A percentile compares a stretch with the other conserved stretches of the same genome.
Evolutionary conservation across 2,113 vertebrate species (phyloP).

Genomic region (Pterocles gutturalis): DNA sequence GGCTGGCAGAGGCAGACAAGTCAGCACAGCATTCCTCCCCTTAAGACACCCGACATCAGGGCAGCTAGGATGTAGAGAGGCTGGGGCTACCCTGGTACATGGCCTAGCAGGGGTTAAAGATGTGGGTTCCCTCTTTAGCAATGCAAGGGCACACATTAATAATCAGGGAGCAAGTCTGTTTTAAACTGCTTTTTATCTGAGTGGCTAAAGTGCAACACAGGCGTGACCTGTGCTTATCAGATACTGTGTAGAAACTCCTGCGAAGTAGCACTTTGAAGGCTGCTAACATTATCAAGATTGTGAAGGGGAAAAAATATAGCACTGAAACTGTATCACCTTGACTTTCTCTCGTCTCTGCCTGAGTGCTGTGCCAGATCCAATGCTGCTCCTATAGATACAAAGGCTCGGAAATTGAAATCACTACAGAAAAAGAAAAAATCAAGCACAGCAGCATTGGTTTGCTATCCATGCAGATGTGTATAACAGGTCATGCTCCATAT

Average conservation of each 20-base stretch:
- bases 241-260: not conserved
- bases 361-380: not conserved
- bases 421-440: not conserved
- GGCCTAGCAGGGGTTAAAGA: not conserved
- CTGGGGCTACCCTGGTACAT: accelerated
- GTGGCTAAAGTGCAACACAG: not conserved
- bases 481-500: not conserved
- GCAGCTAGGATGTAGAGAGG: not conserved
- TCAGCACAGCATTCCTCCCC: not conserved
- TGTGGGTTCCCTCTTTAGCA: not conserved
- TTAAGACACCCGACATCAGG: not conserved
- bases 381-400: conserved; percentile 5
- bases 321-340: not conserved
- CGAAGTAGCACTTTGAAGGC: not conserved
- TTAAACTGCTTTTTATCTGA: not conserved
- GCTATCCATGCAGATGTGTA: not conserved
- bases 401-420: not conserved
- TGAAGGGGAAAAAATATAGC: not conserved
- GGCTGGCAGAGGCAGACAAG: not conserved
- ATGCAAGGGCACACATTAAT: not conserved
- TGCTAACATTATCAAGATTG: not conserved
- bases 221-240: not conserved
- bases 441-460: not conserved
- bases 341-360: not conserved
- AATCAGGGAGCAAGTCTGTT: not conserved